Conservation (phyloP, 2,113 vertebrate species). For the Ceuthmochares aereus region DNA sequence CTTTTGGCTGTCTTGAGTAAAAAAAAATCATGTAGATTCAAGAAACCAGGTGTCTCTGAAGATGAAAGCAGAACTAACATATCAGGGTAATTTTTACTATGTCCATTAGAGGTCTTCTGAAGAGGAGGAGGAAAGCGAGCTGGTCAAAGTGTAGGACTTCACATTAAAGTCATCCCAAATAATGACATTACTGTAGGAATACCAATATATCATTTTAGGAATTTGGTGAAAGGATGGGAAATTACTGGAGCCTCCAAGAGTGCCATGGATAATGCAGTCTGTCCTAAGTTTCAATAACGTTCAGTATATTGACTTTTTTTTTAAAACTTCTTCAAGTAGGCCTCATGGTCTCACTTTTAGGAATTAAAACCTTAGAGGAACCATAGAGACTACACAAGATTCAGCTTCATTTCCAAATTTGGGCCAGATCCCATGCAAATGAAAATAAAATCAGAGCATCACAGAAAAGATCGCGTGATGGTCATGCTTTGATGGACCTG, state of each 20-base stretch:
- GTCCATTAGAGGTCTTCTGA: background rate
- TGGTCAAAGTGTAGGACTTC: background rate
- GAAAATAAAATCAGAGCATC: background rate
- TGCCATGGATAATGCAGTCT: background rate
- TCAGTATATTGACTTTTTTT: background rate
- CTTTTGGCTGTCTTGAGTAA: background rate
- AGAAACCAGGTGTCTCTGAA: constrained; percentile 1
- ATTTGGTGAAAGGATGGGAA: background rate
- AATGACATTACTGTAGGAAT: background rate
- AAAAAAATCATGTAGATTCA: background rate
- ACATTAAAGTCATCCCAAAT: background rate
- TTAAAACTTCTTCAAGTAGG: background rate
- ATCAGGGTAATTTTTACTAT: background rate
- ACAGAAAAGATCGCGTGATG: background rate
- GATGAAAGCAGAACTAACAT: constrained; percentile 33
- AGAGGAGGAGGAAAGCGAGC: background rate
- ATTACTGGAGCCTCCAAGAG: background rate
- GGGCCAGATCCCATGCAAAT: background rate
- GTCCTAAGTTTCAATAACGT: background rate
- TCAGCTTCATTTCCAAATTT: background rate
- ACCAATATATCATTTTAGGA: background rate
- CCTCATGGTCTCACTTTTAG: background rate
- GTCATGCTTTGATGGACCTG: background rate
- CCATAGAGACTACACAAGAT: background rate
- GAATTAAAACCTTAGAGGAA: background rate